Evolutionary conservation across 2,888 invertebrate species (phyloP), one percentile per base, ranked within the genome.

Genomic region (Cecidostiba fungosa): DNA sequence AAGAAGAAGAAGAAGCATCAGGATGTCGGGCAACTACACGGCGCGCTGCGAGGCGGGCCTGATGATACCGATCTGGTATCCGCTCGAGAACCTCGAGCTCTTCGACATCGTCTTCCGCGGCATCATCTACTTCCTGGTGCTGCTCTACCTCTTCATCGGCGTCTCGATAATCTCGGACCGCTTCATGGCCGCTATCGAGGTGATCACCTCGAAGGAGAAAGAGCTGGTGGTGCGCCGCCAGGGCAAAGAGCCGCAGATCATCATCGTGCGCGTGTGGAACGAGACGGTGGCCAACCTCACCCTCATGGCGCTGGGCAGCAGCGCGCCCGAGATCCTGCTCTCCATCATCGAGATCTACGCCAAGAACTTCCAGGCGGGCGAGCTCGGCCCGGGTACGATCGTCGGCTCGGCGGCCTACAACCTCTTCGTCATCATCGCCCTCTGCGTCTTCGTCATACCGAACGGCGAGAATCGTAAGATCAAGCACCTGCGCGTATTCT

Each of bases 161-260:
- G 99, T 99, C 73, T 99, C 99, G 89, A 99, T 99, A 93, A 97
- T 99, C 89, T 99, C 99, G 89, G 99, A 99, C 93, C 96, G 99
- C 86, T 99, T 99, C 94, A 99, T 99, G 99, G 98, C 98, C 69
- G 97, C 99, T 90, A 99, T 99, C 93, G 99, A 99, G 95, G 99
- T 98, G 89, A 99, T 99, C 93, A 99, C 99, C 80, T 99, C 99
- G 0, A 97, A 98, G 93, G 99, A 99, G 93, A 97, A 98, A 91
- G 98, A 98, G 93, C 97, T 99, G 91, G 96, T 97, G 90, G 97
- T 99, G 86, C 97, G 97, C 91, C 97, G 97, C 88, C 96, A 97
- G 88, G 97, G 97, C 91, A 98, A 98, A 87, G 97, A 98, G 87
- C 96, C 96, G 19, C 97, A 98, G 91, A 97, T 97, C 89, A 94